Evolutionary conservation across 2,888 invertebrate genomes (phyloP).

Genomic region (Archaeoteleia sp.): DNA sequence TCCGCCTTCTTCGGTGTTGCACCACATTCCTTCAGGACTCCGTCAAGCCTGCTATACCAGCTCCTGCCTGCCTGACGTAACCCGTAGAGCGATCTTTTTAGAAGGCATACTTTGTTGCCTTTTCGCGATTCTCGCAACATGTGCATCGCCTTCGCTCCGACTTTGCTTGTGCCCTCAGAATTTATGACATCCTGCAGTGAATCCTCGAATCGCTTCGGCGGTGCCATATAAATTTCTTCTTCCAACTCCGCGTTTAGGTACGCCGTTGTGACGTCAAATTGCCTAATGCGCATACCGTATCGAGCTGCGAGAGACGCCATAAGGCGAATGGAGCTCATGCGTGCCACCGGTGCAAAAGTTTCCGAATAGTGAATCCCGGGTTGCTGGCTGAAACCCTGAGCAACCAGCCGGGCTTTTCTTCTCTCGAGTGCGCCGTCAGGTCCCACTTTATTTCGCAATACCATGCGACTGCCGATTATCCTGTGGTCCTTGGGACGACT

Average conservation of each 20-base stretch:
- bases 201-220: constrained; percentile 14
- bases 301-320: constrained; percentile 10
- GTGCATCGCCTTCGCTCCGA: constrained; percentile 6
- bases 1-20: constrained; percentile 12
- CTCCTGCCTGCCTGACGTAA: constrained; percentile 19
- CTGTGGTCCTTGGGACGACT: background rate
- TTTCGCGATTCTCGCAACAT: too few species aligned
- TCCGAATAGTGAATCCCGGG: constrained; percentile 18
- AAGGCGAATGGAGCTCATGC: constrained; percentile 16
- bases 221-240: constrained; percentile 24
- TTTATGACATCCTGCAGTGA: constrained; percentile 10
- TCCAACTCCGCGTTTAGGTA: constrained; percentile 29
- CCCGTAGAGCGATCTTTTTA: constrained; percentile 23
- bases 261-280: constrained; percentile 25
- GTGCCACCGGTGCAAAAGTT: constrained; percentile 11
- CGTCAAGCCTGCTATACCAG: constrained; percentile 11
- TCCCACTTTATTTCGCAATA: too few species aligned
- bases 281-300: constrained; percentile 5
- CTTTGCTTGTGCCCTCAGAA: background rate
- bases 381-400: constrained; percentile 26
- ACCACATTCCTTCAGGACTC: constrained; percentile 4
- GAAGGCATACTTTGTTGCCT: constrained; percentile 16
- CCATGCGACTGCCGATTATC: too few species aligned
- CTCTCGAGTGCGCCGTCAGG: background rate
- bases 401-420: constrained; percentile 13